Evolutionary conservation across 2,797 vertebrate species (phyloP), one percentile per base, ranked within the genome.

Genomic region (Cyprinodon diabolis): DNA sequence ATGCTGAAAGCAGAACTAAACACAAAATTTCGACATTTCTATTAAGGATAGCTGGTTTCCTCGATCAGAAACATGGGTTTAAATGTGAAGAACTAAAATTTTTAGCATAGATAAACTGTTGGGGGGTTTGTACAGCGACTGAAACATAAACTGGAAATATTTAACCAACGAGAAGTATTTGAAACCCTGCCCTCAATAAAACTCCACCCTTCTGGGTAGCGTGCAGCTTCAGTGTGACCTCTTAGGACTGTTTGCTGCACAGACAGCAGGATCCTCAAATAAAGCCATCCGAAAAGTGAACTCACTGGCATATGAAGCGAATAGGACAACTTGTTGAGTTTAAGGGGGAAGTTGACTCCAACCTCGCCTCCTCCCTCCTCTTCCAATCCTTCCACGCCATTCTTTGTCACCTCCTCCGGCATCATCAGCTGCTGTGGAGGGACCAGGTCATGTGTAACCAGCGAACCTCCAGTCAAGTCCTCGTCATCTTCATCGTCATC

Each of bases 381-480:
- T 63, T 87, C 85, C 30, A 62, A 78, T 52, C 67, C 81, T 75
- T 74, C 86, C 62, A 73, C 86, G 69, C 96, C 95, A 76, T 96
- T 97, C 93, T 97, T 98, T 78, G 96, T 96, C 21, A 96, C 95
- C 90, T 98, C 97, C 93, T 99, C 97, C 76, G 98, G 98, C 92
- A 99, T 97, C 97, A 99, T 98, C 86, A 99, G 96, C 92, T 99
- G 97, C 91, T 99, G 96, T 7, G 98, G 97, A 78, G 97, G 95
- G 81, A 99, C 96, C 91, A 99, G 96, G 87, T 98, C 96, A 45
- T 98, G 97, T 30, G 97, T 96, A 58, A 96, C 95, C 91, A 98
- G 93, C 4, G 97, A 96, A 84, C 93, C 95, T 74, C 93, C 95
- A 23, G 95, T 95, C 92, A 98, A 93, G 85, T 96, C 96, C 6